Percentiles rank a stretch among this genome's conserved stretches.
Evolutionary conservation across 2,797 vertebrate genomes (phyloP).

Genomic region (Benthosema pterotum): DNA sequence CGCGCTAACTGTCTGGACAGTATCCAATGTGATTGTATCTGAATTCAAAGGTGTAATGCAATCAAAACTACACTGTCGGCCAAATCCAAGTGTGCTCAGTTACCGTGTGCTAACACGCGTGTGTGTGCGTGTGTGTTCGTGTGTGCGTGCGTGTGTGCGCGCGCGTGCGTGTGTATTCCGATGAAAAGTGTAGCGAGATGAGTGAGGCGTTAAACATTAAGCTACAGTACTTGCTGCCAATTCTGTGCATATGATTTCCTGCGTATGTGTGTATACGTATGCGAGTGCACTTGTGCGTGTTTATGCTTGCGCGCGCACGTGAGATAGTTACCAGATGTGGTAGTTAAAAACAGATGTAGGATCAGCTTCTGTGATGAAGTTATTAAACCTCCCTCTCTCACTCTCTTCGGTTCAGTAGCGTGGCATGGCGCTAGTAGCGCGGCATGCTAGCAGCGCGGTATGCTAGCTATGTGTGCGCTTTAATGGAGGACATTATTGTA

Average conservation of each 20-base stretch:
- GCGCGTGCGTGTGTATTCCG: not conserved
- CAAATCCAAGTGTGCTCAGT: no score
- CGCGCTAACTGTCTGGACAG: not conserved
- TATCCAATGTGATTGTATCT: not conserved
- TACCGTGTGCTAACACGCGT: no score
- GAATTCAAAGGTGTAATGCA: not conserved
- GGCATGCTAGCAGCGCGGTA: not conserved
- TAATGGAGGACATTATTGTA: no score
- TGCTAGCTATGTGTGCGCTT: not conserved
- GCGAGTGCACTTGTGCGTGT: not conserved
- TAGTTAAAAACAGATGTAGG: slow-evolving; percentile 42
- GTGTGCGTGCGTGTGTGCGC: not conserved
- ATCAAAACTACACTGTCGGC: no score
- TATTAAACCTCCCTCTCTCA: slow-evolving; percentile 24
- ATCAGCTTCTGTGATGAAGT: slow-evolving; percentile 41
- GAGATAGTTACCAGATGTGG: slow-evolving; percentile 48
- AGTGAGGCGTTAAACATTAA: slow-evolving; percentile 36
- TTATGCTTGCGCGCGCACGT: slow-evolving; percentile 7
- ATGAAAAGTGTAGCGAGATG: not conserved
- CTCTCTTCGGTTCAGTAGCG: not conserved
- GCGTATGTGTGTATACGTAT: not conserved
- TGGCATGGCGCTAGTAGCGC: not conserved
- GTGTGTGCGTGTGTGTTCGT: not conserved
- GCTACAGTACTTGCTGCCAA: not conserved
- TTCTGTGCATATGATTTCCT: no score